phyloP scores from a whole-genome alignment of 2,888 invertebrate genomes.

The Oasisia sp. region DNA sequence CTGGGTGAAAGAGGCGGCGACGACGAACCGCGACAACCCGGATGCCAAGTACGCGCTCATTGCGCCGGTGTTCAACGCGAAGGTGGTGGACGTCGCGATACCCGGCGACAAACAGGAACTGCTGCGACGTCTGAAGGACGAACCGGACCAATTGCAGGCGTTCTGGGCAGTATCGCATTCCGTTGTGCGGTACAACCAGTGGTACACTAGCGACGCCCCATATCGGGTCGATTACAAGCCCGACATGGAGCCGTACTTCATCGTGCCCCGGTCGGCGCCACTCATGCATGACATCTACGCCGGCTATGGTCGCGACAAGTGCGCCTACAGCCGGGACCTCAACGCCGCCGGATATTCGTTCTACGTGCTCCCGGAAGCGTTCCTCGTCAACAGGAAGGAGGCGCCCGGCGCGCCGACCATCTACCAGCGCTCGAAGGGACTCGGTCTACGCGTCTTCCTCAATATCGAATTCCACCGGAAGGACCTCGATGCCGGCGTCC shows the following conservation, averaged over 20 bases:
- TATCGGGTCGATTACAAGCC: conserved; percentile 28
- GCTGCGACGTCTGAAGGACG: background rate
- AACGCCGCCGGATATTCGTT: conserved; percentile 27
- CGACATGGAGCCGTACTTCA: conserved; percentile 37
- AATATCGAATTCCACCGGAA: conserved; percentile 23
- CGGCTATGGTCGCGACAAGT: conserved; percentile 37
- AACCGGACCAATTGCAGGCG: background rate
- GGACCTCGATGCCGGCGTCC: conserved; percentile 20
- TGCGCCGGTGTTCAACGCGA: conserved; percentile 27
- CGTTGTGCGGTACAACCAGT: conserved; percentile 27
- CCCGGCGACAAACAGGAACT: conserved; percentile 28
- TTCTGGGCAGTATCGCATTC: conserved; percentile 26
- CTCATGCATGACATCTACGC: conserved; percentile 29
- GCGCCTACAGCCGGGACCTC: conserved; percentile 34
- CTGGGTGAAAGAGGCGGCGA: background rate
- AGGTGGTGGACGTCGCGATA: background rate
- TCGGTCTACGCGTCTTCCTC: conserved; percentile 26
- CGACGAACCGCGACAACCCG: background rate
- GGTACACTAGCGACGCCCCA: conserved; percentile 23
- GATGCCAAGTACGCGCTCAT: conserved; percentile 30
- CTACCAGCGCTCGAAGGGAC: conserved; percentile 1
- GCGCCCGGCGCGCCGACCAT: background rate
- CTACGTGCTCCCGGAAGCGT: conserved; percentile 27
- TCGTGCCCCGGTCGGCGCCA: conserved; percentile 25
- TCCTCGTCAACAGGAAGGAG: conserved; percentile 30